Evolutionary conservation across 2,113 vertebrate genomes (phyloP).

Genomic region (Hemiprocne comata): DNA sequence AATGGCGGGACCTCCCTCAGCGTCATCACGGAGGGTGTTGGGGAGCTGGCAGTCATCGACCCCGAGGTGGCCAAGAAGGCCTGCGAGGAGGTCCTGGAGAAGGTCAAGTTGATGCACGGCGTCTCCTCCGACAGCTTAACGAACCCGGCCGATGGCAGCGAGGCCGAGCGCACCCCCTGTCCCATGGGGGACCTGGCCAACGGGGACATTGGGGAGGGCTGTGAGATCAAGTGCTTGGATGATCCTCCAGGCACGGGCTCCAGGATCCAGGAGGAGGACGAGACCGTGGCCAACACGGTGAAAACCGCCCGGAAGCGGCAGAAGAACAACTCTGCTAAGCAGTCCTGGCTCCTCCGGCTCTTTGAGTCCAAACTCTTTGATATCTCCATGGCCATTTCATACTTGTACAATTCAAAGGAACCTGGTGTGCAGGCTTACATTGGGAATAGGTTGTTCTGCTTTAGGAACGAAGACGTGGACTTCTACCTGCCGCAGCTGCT

Average conservation of each 20-base stretch:
- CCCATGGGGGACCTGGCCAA: constrained; percentile 61
- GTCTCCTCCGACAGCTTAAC: not conserved
- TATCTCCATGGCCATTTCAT: constrained; percentile 97
- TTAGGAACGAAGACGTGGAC: constrained; percentile 89
- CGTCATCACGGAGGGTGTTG: constrained; percentile 87
- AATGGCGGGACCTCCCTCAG: constrained; percentile 76
- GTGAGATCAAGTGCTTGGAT: constrained; percentile 52
- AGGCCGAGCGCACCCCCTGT: not conserved
- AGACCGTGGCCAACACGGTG: constrained; percentile 46
- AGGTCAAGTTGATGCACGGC: constrained; percentile 81
- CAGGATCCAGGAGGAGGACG: constrained; percentile 77
- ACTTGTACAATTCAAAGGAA: constrained; percentile 96
- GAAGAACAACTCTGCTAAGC: constrained; percentile 88
- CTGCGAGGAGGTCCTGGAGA: constrained; percentile 91
- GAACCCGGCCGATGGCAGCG: rapidly evolving
- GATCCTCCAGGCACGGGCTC: not conserved
- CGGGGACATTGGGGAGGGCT: constrained; percentile 55
- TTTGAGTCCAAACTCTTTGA: constrained; percentile 97
- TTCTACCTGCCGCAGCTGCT: constrained; percentile 96
- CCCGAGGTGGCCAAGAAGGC: constrained; percentile 88
- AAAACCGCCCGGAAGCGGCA: constrained; percentile 81
- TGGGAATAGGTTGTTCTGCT: constrained; percentile 93
- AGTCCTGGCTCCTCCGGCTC: constrained; percentile 93
- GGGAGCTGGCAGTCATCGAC: constrained; percentile 88
- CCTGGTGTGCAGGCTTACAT: constrained; percentile 97